Conservation (phyloP, 2,888 invertebrate species). For the Lysandra coridon region DNA sequence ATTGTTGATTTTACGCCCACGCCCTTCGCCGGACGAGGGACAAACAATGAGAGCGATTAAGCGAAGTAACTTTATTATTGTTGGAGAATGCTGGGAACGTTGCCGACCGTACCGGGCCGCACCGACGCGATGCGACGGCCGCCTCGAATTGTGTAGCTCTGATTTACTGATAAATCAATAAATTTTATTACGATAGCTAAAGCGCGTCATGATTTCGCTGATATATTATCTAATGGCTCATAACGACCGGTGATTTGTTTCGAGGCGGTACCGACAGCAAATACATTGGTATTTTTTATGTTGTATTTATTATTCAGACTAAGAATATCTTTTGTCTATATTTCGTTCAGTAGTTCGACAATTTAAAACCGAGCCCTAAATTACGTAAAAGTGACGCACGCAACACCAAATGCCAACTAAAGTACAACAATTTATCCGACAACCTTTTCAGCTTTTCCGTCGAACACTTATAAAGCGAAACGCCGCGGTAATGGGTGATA, state of each 20-base stretch:
- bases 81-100: slow-evolving; percentile 65
- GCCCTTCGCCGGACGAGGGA: slow-evolving; percentile 69
- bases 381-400: background rate
- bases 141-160: slow-evolving; percentile 68
- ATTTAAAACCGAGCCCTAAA: background rate
- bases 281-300: slow-evolving; percentile 24
- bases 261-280: slow-evolving; percentile 30
- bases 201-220: slow-evolving; percentile 47
- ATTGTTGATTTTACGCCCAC: slow-evolving; percentile 78
- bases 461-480: slow-evolving; percentile 33
- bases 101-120: slow-evolving; percentile 62
- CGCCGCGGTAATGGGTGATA: slow-evolving; percentile 38
- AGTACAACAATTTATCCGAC: background rate
- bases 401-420: background rate
- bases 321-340: background rate
- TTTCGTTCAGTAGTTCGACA: background rate
- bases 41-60: slow-evolving; percentile 79
- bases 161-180: slow-evolving; percentile 77
- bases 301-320: background rate
- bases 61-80: slow-evolving; percentile 74
- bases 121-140: slow-evolving; percentile 70
- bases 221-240: slow-evolving; percentile 43
- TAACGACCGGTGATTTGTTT: slow-evolving; percentile 37
- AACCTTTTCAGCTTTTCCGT: slow-evolving; percentile 13
- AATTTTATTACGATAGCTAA: slow-evolving; percentile 58